Evolutionary conservation across 2,113 vertebrate species (phyloP).

Genomic region (Amphilophus citrinellus): DNA sequence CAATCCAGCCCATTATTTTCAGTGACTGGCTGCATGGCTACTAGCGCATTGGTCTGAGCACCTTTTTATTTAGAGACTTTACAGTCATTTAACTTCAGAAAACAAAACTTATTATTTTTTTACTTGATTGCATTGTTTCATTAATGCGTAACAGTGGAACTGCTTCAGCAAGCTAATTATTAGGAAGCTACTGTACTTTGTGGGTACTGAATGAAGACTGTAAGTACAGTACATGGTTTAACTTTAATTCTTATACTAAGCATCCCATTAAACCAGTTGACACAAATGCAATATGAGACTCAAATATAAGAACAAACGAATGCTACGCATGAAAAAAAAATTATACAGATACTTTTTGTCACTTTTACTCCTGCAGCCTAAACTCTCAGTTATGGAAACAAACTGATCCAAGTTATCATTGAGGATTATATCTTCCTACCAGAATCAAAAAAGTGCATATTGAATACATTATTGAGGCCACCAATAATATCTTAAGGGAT

Average conservation of each 20-base stretch:
- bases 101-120: background rate
- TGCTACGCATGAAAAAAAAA: constrained; percentile 12
- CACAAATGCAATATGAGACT: constrained; percentile 27
- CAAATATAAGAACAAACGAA: constrained; percentile 6
- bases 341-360: background rate
- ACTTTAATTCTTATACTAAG: background rate
- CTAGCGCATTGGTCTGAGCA: background rate
- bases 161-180: background rate
- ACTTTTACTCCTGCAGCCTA: constrained; percentile 7
- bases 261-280: background rate
- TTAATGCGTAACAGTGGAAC: background rate
- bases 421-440: background rate
- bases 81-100: background rate
- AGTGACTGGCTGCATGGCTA: background rate
- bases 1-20: background rate
- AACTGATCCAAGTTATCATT: constrained; percentile 4
- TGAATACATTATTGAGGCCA: constrained; percentile 66
- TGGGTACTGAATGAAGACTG: background rate
- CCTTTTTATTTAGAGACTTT: background rate
- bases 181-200: background rate
- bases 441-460: constrained; percentile 72
- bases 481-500: constrained; percentile 51
- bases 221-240: background rate
- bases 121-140: constrained; percentile 6
- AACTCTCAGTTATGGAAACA: background rate